Conservation (phyloP, 2,113 vertebrate species). For the Octodon degus region DNA sequence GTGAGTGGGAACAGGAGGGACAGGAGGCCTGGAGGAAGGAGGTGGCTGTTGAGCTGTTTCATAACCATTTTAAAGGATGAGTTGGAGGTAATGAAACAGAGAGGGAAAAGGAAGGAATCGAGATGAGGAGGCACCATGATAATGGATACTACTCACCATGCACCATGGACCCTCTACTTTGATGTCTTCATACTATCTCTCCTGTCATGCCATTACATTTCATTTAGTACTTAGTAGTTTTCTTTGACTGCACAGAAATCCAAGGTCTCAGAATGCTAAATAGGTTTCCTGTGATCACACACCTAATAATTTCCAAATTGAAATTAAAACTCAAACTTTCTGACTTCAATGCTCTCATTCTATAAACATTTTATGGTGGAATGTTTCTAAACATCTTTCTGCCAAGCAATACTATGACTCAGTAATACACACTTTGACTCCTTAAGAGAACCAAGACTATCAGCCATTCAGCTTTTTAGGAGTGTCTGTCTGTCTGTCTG, state of each 20-base stretch:
- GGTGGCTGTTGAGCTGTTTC: background rate
- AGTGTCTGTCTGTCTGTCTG: background rate
- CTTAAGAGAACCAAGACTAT: background rate
- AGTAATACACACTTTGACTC: background rate
- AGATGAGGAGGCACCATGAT: background rate
- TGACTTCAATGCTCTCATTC: background rate
- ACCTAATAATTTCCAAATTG: background rate
- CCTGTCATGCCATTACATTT: background rate
- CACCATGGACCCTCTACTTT: background rate
- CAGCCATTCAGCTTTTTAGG: background rate
- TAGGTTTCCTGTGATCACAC: background rate
- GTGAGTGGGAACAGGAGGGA: no score
- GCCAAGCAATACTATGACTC: background rate
- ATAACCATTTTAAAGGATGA: background rate
- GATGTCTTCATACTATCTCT: background rate
- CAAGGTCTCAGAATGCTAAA: background rate
- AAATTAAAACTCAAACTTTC: background rate
- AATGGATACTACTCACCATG: background rate
- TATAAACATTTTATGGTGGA: background rate
- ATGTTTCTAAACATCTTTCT: background rate
- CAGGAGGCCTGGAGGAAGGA: background rate
- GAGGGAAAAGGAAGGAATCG: background rate
- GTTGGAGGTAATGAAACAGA: background rate
- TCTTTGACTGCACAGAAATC: conserved; percentile 19
- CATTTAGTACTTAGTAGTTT: background rate